Evolutionary conservation across 2,888 invertebrate species (phyloP), one percentile per base, ranked within the genome.

Genomic region (Gastracanthus pulcherrimus): DNA sequence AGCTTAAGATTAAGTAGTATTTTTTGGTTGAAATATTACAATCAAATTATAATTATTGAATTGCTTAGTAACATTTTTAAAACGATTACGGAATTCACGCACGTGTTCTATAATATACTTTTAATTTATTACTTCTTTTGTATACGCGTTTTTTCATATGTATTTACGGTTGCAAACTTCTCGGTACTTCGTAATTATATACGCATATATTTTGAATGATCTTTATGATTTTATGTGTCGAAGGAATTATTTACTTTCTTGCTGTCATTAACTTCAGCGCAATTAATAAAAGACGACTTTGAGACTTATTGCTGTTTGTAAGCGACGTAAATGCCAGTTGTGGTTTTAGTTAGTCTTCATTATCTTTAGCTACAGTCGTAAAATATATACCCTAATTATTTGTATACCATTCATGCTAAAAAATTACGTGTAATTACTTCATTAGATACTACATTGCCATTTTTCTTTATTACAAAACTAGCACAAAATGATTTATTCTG

Each of bases 211-310:
- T 62, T 45, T 16, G n/a, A 29, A 2, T 19, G 62, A 16, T 4
- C 23, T 29, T 62, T 31, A 23, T 19, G 29, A 48, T 64, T 48
- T 66, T 38, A 51, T 66, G 51, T 36, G 29, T 13, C 23, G 31
- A 67, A 29, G 41, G 45, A 76, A 58, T 58, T 69, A 69, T 69
- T 41, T 58, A 76, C 69, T 76, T 45, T 69, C 58, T 38, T 45
- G 58, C 69, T 41, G 41, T 29, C 76, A 41, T 76, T 67, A 76
- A 38, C 29, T 19, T 29, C 58, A 31, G 31, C 23, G 55, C 76
- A 69, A 76, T 76, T 69, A 76, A 76, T 76, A 69, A 76, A 69
- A 60, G 67, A 69, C 58, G 58, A 76, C 38, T 67, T 58, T 58
- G 45, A 55, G 36, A 38, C 66, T 67, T 55, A 58, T 51, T 66